Evolutionary conservation across 1,140 invertebrate genomes (phyloP), one percentile per base, ranked within the genome.

Genomic region (Ceratosolen solmsi): DNA sequence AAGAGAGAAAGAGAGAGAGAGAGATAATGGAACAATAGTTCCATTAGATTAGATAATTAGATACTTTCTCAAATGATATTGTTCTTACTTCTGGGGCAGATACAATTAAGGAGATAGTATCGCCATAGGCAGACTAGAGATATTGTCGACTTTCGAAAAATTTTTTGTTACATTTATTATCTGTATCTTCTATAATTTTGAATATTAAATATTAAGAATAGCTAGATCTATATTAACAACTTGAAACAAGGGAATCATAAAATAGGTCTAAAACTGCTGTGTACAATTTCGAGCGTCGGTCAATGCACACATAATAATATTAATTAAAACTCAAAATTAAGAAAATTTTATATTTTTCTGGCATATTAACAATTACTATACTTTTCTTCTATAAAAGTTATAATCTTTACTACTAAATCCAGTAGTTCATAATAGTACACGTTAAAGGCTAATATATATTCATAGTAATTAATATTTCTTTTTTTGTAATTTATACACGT

Each of bases 71-170:
- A 63, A 63, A 33, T 30, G 9, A 54, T 30, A 7, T 17, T 63
- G 20, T 33, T 13, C 4, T 27, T 41, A 17, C 25, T 27, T 17
- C 49, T 70, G 1, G 20, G 5, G 15, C 4, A 33, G 38, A 72
- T 72, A 73, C 70, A 68, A 72, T 63, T 80, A 73, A 80, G 65
- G 51, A 79, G 65, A 79, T 79, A 79, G 58, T 79, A 60, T 46
- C 41, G 41, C 5, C 5, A 46, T 46, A 46, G 13, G 27, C 17
- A 71, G 79, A 80, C 74, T 74, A 80, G 13, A 54, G 71, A 74
- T 70, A 54, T 65, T 25, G 25, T 49, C 13, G 7, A 60, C n/a
- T 22, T 38, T 9, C 11, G 0, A 38, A 68, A 38, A 17, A 38
- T 33, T 25, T 65, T 11, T 25, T 8, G 46, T 71, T 49, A 70